Evolutionary conservation across 2,797 vertebrate species (phyloP).

Genomic region (Emys orbicularis): DNA sequence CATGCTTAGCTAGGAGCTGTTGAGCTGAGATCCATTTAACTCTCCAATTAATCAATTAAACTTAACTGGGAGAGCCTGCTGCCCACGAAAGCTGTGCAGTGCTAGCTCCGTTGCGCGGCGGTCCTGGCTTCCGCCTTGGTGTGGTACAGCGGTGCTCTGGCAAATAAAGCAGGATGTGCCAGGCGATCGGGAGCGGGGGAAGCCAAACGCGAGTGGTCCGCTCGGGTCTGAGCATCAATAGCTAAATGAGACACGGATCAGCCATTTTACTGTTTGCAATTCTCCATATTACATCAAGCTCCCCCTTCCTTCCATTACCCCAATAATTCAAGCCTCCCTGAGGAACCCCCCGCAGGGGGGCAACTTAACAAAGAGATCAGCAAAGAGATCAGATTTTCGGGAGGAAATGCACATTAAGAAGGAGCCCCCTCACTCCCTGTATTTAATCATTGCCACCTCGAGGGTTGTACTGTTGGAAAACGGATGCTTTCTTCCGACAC

Average conservation of each 20-base stretch:
- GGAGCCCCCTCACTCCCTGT: background rate
- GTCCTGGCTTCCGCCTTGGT: background rate
- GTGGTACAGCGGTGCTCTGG: background rate
- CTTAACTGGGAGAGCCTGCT: background rate
- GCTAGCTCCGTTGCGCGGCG: background rate
- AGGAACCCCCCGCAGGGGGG: background rate
- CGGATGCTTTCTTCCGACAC: background rate
- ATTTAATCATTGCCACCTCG: background rate
- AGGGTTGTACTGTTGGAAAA: background rate
- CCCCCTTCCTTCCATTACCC: background rate
- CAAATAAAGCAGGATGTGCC: background rate
- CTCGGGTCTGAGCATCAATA: constrained; percentile 24
- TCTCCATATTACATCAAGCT: constrained; percentile 29
- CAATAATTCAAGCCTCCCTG: background rate
- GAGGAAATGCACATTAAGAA: background rate
- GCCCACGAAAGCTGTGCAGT: background rate
- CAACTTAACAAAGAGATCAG: background rate
- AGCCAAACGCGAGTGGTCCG: background rate
- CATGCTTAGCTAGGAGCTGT: background rate
- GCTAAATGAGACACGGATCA: constrained; percentile 62
- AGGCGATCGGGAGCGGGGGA: background rate
- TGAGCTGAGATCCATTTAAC: background rate
- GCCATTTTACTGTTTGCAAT: constrained; percentile 78
- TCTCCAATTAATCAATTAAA: background rate
- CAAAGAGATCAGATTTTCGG: background rate